Evolutionary conservation across 2,888 invertebrate species (phyloP).

Genomic region (Anorthoa munda): DNA sequence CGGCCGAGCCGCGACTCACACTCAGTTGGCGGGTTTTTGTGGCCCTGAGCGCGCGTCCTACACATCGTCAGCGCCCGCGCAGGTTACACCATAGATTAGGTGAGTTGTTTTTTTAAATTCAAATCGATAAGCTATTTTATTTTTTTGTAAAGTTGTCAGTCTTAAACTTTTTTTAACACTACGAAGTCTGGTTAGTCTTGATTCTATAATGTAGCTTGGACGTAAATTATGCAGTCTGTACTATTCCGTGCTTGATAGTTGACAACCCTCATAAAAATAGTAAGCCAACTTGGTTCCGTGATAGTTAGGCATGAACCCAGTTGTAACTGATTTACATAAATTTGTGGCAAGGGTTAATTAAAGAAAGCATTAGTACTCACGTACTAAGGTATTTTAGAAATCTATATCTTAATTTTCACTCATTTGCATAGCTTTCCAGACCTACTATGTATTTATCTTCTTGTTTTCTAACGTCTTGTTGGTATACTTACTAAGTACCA

Average conservation of each 20-base stretch:
- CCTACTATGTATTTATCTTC: too few relatives aligned
- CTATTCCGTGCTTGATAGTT: constrained; percentile 13
- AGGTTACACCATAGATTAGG: constrained; percentile 60
- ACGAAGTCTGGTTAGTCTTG: not conserved
- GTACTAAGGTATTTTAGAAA: not conserved
- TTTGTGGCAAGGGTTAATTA: constrained; percentile 28
- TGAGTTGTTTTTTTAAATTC: constrained; percentile 64
- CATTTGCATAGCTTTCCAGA: not conserved
- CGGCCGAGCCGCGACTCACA: constrained; percentile 74
- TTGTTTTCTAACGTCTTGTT: not conserved
- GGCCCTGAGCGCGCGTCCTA: constrained; percentile 76
- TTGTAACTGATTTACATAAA: constrained; percentile 13
- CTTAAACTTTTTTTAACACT: not conserved
- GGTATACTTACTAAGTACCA: not conserved
- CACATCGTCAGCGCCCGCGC: constrained; percentile 75
- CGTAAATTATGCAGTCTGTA: not conserved
- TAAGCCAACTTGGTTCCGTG: constrained; percentile 9
- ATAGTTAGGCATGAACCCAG: constrained; percentile 13
- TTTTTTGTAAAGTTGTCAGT: too few relatives aligned
- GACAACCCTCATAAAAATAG: not conserved
- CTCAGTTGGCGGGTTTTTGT: constrained; percentile 83
- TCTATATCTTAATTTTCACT: not conserved
- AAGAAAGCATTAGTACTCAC: not conserved
- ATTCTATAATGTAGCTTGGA: not conserved
- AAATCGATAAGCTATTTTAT: not conserved